Evolutionary conservation across 2,888 invertebrate species (phyloP), one percentile per base, ranked within the genome.

Genomic region (Calliopum simillimum): DNA sequence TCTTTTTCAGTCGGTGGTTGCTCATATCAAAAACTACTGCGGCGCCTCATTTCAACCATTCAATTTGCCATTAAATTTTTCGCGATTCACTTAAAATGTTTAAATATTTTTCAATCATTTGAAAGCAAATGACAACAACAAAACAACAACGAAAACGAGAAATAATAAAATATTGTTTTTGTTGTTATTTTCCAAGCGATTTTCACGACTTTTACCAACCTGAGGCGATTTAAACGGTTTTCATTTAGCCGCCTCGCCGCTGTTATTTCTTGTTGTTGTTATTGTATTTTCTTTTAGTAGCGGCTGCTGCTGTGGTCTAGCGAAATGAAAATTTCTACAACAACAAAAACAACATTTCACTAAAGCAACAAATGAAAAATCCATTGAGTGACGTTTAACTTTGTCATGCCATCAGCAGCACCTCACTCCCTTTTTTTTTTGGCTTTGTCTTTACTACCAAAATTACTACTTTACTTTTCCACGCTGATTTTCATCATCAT

Each of bases 291-390:
- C 23, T 21, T 33, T 33, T 8, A 8, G 33, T 33, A 8, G 33
- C 33, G n/a, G n/a, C n/a, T n/a, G 33, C 33, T 33, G 33, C 2
- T 53, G 21, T 19, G 23, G 53, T 53, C 12, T 53, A 53, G 59
- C 19, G 59, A 19, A 59, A 59, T 59, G 59, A 59, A 44, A 59
- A 44, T 44, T n/a, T 59, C 44, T 25, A 59, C 43, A 41, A 59
- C 33, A 33, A 33, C 33, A 33, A 33, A 33, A 33, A 33, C 8
- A 33, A 33, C 33, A 33, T 8, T 33, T 33, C 33, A 33, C 21
- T 53, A 43, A 64, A 43, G 53, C 64, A 64, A 64, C 64, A 64
- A 64, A 49, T 64, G 53, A 41, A 51, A n/a, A 64, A 41, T 41
- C 23, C 49, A 64, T 64, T 64, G 64, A 64, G 14, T 21, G 44